Conservation (phyloP, 2,888 invertebrate species). For the Ornithoptera priamus region DNA sequence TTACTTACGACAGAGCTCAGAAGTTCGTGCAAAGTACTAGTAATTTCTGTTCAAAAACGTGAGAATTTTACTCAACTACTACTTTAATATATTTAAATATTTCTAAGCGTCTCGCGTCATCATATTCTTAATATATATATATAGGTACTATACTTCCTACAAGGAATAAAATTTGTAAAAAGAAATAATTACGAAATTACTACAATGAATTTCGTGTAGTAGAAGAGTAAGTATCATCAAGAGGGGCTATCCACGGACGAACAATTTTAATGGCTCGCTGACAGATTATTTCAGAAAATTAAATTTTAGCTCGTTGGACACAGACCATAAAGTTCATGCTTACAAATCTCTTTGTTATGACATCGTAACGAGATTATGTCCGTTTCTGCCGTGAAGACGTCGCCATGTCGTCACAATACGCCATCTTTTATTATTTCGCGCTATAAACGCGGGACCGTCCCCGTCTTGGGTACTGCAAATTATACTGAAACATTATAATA, state of each 20-base stretch:
- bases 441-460: conserved; percentile 57
- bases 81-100: not conserved
- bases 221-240: conserved; percentile 38
- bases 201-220: conserved; percentile 3
- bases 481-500: conserved; percentile 66
- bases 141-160: too few species aligned
- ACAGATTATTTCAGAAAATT: conserved; percentile 80
- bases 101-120: too few species aligned
- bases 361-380: conserved; percentile 80
- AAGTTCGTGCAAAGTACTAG: not conserved
- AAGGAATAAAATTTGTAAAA: not conserved
- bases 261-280: conserved; percentile 75
- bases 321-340: conserved; percentile 78
- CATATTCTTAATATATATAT: too few species aligned
- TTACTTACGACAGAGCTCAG: not conserved
- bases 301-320: conserved; percentile 79
- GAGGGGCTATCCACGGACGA: conserved; percentile 58
- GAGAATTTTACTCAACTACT: not conserved
- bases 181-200: not conserved
- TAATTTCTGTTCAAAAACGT: not conserved
- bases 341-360: conserved; percentile 81
- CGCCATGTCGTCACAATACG: conserved; percentile 67
- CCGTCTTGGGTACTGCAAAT: conserved; percentile 47
- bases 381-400: conserved; percentile 70
- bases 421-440: conserved; percentile 74